A percentile compares a stretch with the other conserved stretches of the same genome.
Conservation (phyloP, 2,113 vertebrate species). For the Electrona antarctica region DNA sequence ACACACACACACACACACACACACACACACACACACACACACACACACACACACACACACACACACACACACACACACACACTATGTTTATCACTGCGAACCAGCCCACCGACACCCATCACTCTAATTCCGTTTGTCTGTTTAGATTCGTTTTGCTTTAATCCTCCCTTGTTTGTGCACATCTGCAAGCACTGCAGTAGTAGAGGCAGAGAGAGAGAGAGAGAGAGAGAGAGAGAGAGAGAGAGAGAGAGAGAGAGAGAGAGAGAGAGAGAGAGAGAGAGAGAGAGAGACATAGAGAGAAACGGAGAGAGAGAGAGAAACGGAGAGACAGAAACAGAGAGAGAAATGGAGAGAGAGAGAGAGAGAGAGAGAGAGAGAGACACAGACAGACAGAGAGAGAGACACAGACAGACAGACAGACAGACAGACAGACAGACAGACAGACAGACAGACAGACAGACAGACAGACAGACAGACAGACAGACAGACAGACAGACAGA, state of each 20-base stretch:
- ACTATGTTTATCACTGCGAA: conserved; percentile 82
- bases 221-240: conserved; percentile 11
- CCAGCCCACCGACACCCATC: conserved; percentile 82
- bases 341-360: conserved; percentile 16
- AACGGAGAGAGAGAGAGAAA: conserved; percentile 20
- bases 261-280: conserved; percentile 21
- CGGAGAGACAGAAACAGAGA: conserved; percentile 29
- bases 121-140: conserved; percentile 85
- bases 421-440: conserved; percentile 17
- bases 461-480: conserved; percentile 20
- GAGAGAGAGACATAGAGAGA: conserved; percentile 25
- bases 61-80: conserved; percentile 62
- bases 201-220: conserved; percentile 55
- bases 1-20: conserved; percentile 13
- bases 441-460: conserved; percentile 20
- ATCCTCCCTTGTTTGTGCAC: conserved; percentile 82
- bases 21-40: not conserved
- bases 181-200: conserved; percentile 75
- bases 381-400: conserved; percentile 16
- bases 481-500: conserved; percentile 22
- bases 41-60: conserved; percentile 52
- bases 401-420: conserved; percentile 22
- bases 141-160: conserved; percentile 84
- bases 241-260: conserved; percentile 11
- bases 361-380: conserved; percentile 24